These are phyloP conservation scores for Bos javanicus DNA, from an alignment of 2,113 vertebrate species.

Conservation along the genomic window DNA sequence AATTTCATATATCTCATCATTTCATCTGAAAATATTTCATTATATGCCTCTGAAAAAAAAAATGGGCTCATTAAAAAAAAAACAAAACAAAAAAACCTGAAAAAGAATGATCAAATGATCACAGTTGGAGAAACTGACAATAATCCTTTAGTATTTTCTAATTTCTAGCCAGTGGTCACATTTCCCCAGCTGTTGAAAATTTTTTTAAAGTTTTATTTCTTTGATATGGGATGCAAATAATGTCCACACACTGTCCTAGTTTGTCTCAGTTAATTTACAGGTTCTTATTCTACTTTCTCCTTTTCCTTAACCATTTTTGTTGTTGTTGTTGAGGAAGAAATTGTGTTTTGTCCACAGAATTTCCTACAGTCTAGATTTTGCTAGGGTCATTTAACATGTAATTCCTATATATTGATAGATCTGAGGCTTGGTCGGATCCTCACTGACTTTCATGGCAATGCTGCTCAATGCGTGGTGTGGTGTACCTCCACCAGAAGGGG, in stretches of 20 bases:
- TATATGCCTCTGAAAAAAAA: not conserved
- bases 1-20: not conserved
- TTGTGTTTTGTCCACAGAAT: not conserved
- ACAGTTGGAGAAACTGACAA: not conserved
- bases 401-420: not conserved
- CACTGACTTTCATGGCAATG: not conserved
- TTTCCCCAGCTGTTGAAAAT: not conserved
- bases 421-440: not conserved
- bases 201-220: not conserved
- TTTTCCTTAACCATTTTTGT: not conserved
- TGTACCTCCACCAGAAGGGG: not conserved
- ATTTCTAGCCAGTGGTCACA: not conserved
- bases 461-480: not conserved
- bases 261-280: not conserved
- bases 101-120: not conserved
- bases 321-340: not conserved
- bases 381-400: not conserved
- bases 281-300: not conserved
- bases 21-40: conserved; percentile 7
- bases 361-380: not conserved
- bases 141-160: not conserved
- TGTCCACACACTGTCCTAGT: not conserved
- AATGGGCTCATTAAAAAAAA: not conserved
- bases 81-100: too few relatives aligned
- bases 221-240: not conserved